phyloP scores from a whole-genome alignment of 2,113 vertebrate species.

The Geococcyx californianus region DNA sequence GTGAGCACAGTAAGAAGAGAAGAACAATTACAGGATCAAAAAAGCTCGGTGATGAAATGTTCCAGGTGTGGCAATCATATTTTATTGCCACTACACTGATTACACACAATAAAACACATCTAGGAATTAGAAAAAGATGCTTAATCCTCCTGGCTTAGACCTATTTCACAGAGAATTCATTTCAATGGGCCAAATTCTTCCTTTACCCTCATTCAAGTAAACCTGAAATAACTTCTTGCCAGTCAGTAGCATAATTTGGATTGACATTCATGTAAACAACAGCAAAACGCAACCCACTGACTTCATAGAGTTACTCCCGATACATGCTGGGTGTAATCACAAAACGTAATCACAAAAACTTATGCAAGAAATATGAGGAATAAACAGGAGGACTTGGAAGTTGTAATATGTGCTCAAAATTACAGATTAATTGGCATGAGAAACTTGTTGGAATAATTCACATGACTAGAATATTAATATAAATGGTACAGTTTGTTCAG shows the following conservation, averaged over 20 bases:
- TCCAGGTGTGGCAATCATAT: constrained; percentile 26
- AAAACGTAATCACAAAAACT: constrained; percentile 22
- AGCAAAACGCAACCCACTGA: not conserved
- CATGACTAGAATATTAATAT: constrained; percentile 38
- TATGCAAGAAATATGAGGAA: constrained; percentile 26
- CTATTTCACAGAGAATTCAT: constrained; percentile 38
- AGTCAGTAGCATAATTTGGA: not conserved
- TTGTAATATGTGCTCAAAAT: constrained; percentile 51
- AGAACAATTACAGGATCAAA: constrained; percentile 33
- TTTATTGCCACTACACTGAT: constrained; percentile 48
- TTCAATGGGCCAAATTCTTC: constrained; percentile 13
- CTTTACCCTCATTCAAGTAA: not conserved
- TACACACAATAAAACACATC: constrained; percentile 44
- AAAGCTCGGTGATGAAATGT: constrained; percentile 22
- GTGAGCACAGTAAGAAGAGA: not conserved
- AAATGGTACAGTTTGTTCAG: not conserved
- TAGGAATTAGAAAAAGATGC: constrained; percentile 55
- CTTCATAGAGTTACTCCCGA: constrained; percentile 14
- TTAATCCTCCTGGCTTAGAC: constrained; percentile 32
- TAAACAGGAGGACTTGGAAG: constrained; percentile 53
- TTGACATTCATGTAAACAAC: not conserved
- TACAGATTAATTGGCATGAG: constrained; percentile 35
- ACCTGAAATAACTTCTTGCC: not conserved
- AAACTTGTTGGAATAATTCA: constrained; percentile 40
- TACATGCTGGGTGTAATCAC: constrained; percentile 1